Percentiles rank a stretch among this genome's conserved stretches.
Evolutionary conservation across 2,113 vertebrate species (phyloP).

Genomic region (Lutjanus erythropterus): DNA sequence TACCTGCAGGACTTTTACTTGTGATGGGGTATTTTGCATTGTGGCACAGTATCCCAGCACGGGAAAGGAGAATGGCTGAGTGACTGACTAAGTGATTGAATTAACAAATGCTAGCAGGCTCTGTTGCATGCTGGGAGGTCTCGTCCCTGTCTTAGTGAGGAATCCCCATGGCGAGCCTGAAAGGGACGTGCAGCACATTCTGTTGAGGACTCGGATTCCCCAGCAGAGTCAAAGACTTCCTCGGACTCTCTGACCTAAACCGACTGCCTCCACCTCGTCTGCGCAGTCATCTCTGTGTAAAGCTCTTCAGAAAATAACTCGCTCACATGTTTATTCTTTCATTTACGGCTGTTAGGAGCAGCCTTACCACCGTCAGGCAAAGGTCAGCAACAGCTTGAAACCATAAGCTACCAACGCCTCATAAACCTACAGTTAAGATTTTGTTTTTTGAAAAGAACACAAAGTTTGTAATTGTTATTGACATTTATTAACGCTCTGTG

Average conservation of each 20-base stretch:
- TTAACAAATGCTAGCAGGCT: slow-evolving; percentile 37
- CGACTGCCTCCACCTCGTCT: neutral
- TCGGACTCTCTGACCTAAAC: neutral
- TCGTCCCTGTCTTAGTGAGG: slow-evolving; percentile 17
- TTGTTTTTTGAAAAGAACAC: no score
- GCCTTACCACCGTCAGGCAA: no score
- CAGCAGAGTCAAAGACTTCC: slow-evolving; percentile 19
- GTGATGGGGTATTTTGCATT: neutral
- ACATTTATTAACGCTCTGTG: no score
- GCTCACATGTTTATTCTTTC: neutral
- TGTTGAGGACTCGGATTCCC: slow-evolving; percentile 46
- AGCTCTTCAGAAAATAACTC: neutral
- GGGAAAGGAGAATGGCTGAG: neutral
- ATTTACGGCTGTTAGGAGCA: neutral
- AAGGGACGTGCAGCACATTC: slow-evolving; percentile 31
- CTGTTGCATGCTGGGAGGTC: slow-evolving; percentile 47
- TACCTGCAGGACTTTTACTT: neutral
- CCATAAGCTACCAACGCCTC: no score
- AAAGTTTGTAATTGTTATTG: no score
- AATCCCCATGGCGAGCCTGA: slow-evolving; percentile 27
- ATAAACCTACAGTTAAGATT: no score
- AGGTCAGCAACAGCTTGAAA: no score
- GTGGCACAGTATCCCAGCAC: neutral
- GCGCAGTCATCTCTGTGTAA: neutral
- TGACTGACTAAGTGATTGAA: slow-evolving; percentile 14